Evolutionary conservation across 1,140 invertebrate species (phyloP).

Genomic region (Drepana arcuata): DNA sequence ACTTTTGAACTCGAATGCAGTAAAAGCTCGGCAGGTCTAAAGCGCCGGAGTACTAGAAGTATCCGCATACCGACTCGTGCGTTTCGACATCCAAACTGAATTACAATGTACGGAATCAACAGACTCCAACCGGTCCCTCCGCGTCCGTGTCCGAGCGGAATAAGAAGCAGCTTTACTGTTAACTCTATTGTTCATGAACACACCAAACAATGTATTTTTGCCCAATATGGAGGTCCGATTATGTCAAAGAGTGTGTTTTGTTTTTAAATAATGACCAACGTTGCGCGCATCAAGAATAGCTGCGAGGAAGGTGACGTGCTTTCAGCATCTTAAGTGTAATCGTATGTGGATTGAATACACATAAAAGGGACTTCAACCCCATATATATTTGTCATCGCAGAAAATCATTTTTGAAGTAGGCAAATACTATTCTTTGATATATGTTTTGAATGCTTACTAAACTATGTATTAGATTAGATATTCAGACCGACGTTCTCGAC

Average conservation of each 20-base stretch:
- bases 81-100: conserved; percentile 65
- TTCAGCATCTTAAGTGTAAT: conserved; percentile 38
- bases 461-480: too few species aligned
- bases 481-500: too few species aligned
- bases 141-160: conserved; percentile 66
- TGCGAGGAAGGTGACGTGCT: conserved; percentile 26
- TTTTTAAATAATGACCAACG: conserved; percentile 61
- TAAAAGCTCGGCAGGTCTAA: too few species aligned
- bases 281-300: conserved; percentile 40
- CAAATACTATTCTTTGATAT: too few species aligned
- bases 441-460: too few species aligned
- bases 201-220: conserved; percentile 64
- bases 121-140: conserved; percentile 49
- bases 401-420: neutral
- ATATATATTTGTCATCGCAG: neutral
- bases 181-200: conserved; percentile 61
- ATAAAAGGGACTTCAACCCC: neutral
- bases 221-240: conserved; percentile 62
- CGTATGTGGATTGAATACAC: conserved; percentile 17
- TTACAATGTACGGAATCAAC: conserved; percentile 67
- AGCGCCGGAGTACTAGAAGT: too few species aligned
- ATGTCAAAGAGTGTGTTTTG: conserved; percentile 65
- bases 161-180: conserved; percentile 68
- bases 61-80: conserved; percentile 59
- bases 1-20: too few species aligned